Evolutionary conservation across 2,113 vertebrate genomes (phyloP), one percentile per base, ranked within the genome.

Genomic region (Gymnocephalus cernua): DNA sequence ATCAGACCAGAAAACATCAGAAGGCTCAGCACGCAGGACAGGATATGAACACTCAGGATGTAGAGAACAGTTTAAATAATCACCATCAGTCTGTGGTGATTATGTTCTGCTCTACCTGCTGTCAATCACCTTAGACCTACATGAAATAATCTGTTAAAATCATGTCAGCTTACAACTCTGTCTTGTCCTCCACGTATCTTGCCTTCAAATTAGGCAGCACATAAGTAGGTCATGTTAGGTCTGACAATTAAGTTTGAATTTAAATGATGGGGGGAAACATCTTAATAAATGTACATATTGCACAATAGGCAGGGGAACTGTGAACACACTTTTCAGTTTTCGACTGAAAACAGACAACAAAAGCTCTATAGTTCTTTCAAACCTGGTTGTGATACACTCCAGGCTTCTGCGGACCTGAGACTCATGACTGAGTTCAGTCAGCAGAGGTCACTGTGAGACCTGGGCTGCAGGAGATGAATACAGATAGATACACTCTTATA

Each of bases 361-460:
- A 41, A 21, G 16, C 65, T 29, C 18, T 63, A 7, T 23, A 21
- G 11, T 58, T 51, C 18, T 29, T n/a, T 14, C 12, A 35, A 50
- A 16, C 54, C 19, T 18, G 7, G 0, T 25, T 66, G 32, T 38
- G 45, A 86, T 19, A 41, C 14, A 25, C 29, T 64, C 75, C 53
- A 74, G 57, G 32, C 21, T 6, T 59, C 7, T 50, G 14, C 59
- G 1, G 6, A 25, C 4, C 13, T 77, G 62, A 23, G 48, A 19
- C 18, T 80, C 25, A 53, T 84, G 16, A 47, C 54, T 27, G 35
- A 38, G 21, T 64, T 65, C 48, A 32, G 80, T 27, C 87, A 81
- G 66, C 82, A 91, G 87, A 29, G 84, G 82, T 45, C 77, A 48
- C 59, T 81, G 74, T 83, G 13, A 54, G 16, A 21, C 63, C 70